Evolutionary conservation across 2,888 invertebrate genomes (phyloP), one percentile per base, ranked within the genome.

Genomic region (Copidosoma aretas): DNA sequence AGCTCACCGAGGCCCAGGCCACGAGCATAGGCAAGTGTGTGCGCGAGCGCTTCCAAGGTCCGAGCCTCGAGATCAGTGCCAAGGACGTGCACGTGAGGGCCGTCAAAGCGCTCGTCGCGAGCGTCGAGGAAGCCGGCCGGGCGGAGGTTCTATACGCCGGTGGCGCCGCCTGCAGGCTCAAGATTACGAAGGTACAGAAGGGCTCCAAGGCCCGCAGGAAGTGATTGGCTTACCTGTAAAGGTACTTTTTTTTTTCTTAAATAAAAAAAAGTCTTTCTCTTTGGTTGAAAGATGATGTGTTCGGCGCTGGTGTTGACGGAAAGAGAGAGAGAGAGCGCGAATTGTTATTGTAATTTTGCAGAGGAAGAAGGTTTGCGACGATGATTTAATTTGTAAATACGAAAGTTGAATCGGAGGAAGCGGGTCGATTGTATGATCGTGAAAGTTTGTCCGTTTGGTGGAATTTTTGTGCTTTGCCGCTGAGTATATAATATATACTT

Each of bases 71-170:
- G 70, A 76, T 84, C 67, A 83, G 83, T 71, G 81, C 82, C 19
- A 84, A 84, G 63, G 83, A 84, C 70, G 78, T 84, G 19, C 77
- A 80, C 64, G 80, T 81, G 5, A 81, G 77, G 54, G 80, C 83
- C 53, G 77, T 84, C 41, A 84, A 84, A 61, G 77, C 82, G 4
- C 73, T 84, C 62, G 82, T 84, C 1, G 73, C 81, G 15, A 81
- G 81, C 12, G 74, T 81, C 39, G 84, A 84, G 71, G 84, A 84
- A 15, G 83, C 81, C 0, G 82, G 81, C 4, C 78, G 81, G 58
- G 81, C 83, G 5, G 83, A 83, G 60, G 83, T 82, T 1, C 74
- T 79, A 21, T 84, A 82, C 64, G 77, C 82, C 19, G 84, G 84
- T 1, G 83, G 84, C 0, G 77, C 81, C 10, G 78, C 76, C 64